A percentile compares a stretch with the other conserved stretches of the same genome.
phyloP scores from a whole-genome alignment of 1,140 invertebrate species.

The Eupristina koningsbergeri region DNA sequence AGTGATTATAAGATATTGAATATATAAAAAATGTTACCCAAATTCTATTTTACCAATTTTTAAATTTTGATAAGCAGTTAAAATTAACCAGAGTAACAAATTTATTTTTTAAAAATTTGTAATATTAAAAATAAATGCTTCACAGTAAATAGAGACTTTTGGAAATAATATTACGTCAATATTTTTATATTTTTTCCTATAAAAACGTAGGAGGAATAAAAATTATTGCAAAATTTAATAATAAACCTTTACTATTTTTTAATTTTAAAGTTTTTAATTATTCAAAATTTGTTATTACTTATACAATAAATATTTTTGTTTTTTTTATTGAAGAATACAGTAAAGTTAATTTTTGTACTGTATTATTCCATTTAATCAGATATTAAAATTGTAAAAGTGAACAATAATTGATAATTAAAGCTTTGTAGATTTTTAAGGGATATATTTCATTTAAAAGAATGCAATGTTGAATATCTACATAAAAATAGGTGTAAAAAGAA shows the following conservation, averaged over 20 bases:
- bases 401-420: no score
- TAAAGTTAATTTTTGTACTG: no score
- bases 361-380: neutral
- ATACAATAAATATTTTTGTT: neutral
- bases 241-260: no score
- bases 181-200: neutral
- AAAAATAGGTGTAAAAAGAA: no score
- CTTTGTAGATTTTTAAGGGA: no score
- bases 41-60: neutral
- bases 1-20: neutral
- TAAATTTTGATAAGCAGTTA: neutral
- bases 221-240: no score
- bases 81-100: neutral
- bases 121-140: constrained; percentile 1
- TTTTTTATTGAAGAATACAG: neutral
- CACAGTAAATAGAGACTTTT: constrained; percentile 1
- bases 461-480: no score
- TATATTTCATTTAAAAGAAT: no score
- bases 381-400: neutral
- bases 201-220: neutral
- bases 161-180: neutral
- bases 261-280: neutral
- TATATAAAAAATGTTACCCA: constrained; percentile 4
- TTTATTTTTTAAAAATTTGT: constrained; percentile 3
- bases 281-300: neutral